Conservation (phyloP, 2,888 invertebrate species). For the Tipula vernalis region DNA sequence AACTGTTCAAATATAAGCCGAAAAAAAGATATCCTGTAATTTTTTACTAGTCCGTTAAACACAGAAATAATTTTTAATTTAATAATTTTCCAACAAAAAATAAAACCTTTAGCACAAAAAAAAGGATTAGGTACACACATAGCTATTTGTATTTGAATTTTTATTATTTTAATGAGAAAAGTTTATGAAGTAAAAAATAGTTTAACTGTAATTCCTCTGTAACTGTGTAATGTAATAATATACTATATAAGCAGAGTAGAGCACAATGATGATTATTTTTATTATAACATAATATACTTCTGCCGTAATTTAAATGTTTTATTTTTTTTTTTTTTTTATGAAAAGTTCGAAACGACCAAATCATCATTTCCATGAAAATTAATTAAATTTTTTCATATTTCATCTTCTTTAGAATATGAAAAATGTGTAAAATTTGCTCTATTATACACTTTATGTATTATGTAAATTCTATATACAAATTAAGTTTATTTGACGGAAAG, state of each 20-base stretch:
- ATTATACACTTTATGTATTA: background rate
- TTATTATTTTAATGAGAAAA: constrained; percentile 4
- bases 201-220: background rate
- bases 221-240: background rate
- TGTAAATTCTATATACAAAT: background rate
- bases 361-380: background rate
- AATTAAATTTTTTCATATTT: background rate
- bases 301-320: background rate
- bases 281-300: background rate
- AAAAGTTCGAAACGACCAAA: background rate
- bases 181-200: background rate
- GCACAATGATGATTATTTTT: background rate
- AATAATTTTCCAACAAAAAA: background rate
- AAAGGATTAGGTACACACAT: background rate
- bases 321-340: background rate
- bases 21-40: background rate
- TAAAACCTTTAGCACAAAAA: background rate
- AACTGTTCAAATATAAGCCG: background rate
- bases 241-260: background rate
- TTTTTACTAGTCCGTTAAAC: background rate
- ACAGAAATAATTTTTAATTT: background rate
- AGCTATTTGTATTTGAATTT: background rate
- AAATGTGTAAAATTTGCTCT: too few species aligned
- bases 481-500: background rate
- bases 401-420: background rate